Evolutionary conservation across 37 sponge, comb jelly and placozoan genomes (phyloP).

Genomic region (Geodia barretti): DNA sequence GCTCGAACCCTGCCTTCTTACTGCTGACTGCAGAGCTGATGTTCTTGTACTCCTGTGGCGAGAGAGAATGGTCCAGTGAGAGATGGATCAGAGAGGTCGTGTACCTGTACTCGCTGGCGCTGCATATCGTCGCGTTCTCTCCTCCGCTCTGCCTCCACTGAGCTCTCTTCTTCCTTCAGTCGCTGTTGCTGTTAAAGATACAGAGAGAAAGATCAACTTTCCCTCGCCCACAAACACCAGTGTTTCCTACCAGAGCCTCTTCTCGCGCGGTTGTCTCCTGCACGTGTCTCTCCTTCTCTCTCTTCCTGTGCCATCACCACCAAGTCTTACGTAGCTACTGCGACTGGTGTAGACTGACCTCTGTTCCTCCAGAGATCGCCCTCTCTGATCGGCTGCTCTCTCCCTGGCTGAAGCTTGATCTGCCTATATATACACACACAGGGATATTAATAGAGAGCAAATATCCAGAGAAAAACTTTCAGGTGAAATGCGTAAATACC

Average conservation of each 20-base stretch:
- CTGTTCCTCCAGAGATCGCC: constrained; percentile 57
- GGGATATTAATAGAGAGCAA: no score
- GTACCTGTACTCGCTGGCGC: constrained; percentile 32
- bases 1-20: constrained; percentile 67
- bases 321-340: no score
- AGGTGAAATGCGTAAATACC: constrained; percentile 8
- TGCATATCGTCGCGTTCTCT: constrained; percentile 33
- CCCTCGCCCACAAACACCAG: no score
- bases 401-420: constrained; percentile 42
- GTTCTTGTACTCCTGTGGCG: constrained; percentile 7
- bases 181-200: constrained; percentile 44
- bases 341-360: constrained; percentile 60
- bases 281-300: not conserved
- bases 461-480: no score
- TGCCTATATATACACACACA: not conserved
- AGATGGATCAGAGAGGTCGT: not conserved
- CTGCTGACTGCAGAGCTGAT: constrained; percentile 48
- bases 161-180: constrained; percentile 45
- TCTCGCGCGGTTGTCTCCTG: not conserved
- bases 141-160: constrained; percentile 54
- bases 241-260: not conserved
- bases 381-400: constrained; percentile 35
- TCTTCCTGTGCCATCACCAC: not conserved
- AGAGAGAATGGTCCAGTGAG: not conserved
- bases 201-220: no score